These are phyloP conservation scores for Lagopus leucura DNA, from an alignment of 2,113 vertebrate species.

Conservation along the genomic window DNA sequence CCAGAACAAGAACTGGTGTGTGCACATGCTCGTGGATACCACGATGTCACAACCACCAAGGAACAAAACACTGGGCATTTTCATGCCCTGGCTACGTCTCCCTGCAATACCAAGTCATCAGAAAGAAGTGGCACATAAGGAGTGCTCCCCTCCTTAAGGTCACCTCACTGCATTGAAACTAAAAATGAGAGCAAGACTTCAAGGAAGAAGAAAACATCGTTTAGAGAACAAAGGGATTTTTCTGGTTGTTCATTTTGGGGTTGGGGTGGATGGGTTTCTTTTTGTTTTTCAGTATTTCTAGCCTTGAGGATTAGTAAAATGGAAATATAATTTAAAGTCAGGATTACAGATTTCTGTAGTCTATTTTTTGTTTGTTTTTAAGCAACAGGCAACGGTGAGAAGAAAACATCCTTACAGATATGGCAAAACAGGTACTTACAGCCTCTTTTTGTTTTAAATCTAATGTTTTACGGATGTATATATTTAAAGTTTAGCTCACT, in stretches of 20 bases:
- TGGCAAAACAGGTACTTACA: background rate
- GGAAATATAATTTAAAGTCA: no score
- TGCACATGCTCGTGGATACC: background rate
- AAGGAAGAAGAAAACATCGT: background rate
- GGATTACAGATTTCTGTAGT: background rate
- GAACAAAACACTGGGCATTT: conserved; percentile 2
- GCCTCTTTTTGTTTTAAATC: background rate
- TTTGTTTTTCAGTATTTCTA: background rate
- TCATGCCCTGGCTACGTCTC: conserved; percentile 4
- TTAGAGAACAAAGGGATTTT: background rate
- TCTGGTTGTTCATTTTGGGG: background rate
- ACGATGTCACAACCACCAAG: conserved; percentile 11
- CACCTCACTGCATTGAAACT: background rate
- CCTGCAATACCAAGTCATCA: conserved; percentile 24
- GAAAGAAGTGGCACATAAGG: background rate
- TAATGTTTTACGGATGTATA: background rate
- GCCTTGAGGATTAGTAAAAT: background rate
- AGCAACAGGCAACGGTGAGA: background rate
- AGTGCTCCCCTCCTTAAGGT: background rate
- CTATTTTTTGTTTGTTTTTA: background rate
- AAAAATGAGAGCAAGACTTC: conserved; percentile 1
- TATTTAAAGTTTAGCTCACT: background rate
- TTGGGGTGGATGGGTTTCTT: background rate
- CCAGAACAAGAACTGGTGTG: background rate
- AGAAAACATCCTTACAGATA: background rate